Evolutionary conservation across 1,140 invertebrate species (phyloP).

Genomic region (Euschistus heros): DNA sequence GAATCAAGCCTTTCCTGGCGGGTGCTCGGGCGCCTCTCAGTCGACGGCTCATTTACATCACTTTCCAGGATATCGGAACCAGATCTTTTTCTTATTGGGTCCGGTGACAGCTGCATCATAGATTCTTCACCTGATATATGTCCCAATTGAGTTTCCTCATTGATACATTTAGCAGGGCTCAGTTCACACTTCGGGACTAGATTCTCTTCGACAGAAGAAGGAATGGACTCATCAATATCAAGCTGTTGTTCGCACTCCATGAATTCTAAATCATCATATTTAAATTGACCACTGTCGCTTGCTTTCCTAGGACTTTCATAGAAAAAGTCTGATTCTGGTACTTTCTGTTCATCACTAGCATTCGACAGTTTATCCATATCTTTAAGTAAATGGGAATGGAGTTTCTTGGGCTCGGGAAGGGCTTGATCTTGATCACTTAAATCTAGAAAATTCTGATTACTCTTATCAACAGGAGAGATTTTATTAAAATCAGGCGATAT

Average conservation of each 20-base stretch:
- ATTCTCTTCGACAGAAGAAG: background rate
- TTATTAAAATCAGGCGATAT: conserved; percentile 12
- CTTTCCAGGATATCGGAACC: background rate
- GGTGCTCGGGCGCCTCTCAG: conserved; percentile 32
- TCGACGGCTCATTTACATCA: conserved; percentile 18
- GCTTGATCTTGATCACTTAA: background rate
- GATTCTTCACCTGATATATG: background rate
- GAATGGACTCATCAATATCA: background rate
- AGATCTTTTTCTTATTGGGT: background rate
- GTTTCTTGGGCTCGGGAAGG: background rate
- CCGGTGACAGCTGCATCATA: background rate
- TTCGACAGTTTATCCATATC: conserved; percentile 6
- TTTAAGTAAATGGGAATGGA: conserved; percentile 1
- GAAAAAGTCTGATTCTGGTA: conserved; percentile 14
- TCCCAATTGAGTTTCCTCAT: background rate
- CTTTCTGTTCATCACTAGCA: conserved; percentile 23
- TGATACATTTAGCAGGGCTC: background rate
- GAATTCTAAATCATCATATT: background rate
- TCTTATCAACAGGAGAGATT: conserved; percentile 5
- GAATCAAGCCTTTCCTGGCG: conserved; percentile 33
- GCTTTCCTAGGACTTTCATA: conserved; percentile 11
- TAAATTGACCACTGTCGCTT: conserved; percentile 15
- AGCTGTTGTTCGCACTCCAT: background rate
- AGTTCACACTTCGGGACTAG: too few species aligned
- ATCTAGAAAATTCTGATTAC: background rate